A percentile compares a stretch with the other conserved stretches of the same genome.
Conservation (phyloP, 2,888 invertebrate genomes). For the Phlogophora meticulosa region DNA sequence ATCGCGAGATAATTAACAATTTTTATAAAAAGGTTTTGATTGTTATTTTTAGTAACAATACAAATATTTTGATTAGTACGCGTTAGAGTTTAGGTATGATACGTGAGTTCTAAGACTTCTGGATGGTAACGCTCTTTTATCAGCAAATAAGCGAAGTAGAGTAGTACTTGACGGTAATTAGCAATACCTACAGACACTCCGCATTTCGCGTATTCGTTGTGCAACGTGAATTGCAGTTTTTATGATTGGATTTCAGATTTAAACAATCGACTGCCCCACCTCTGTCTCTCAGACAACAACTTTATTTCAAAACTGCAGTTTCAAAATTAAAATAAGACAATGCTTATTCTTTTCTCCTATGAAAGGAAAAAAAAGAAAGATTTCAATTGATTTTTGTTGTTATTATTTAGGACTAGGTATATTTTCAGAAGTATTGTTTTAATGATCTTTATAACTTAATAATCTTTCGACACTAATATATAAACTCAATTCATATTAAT, state of each 20-base stretch:
- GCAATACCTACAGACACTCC: conserved; percentile 8
- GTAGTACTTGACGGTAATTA: conserved; percentile 29
- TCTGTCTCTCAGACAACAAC: conserved; percentile 45
- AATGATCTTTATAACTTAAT: background rate
- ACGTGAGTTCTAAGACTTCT: conserved; percentile 12
- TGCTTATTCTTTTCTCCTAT: conserved; percentile 49
- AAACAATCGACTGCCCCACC: conserved; percentile 40
- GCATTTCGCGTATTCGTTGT: conserved; percentile 34
- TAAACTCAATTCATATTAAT: conserved; percentile 1
- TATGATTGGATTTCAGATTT: conserved; percentile 49
- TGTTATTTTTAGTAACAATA: conserved; percentile 35
- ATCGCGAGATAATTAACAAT: conserved; percentile 14
- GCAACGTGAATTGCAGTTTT: conserved; percentile 46
- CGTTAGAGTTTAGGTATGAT: conserved; percentile 12
- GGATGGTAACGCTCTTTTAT: conserved; percentile 21
- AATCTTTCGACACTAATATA: background rate
- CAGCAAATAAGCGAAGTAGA: conserved; percentile 32
- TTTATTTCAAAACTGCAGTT: conserved; percentile 64
- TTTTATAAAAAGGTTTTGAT: conserved; percentile 11
- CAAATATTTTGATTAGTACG: conserved; percentile 39
- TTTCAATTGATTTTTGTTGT: conserved; percentile 41
- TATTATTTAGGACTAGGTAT: conserved; percentile 29
- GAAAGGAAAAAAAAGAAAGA: conserved; percentile 43
- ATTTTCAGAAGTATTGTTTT: background rate
- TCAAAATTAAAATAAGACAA: conserved; percentile 58